Conservation (phyloP, 2,888 invertebrate genomes). For the Sussaba pulchella region DNA sequence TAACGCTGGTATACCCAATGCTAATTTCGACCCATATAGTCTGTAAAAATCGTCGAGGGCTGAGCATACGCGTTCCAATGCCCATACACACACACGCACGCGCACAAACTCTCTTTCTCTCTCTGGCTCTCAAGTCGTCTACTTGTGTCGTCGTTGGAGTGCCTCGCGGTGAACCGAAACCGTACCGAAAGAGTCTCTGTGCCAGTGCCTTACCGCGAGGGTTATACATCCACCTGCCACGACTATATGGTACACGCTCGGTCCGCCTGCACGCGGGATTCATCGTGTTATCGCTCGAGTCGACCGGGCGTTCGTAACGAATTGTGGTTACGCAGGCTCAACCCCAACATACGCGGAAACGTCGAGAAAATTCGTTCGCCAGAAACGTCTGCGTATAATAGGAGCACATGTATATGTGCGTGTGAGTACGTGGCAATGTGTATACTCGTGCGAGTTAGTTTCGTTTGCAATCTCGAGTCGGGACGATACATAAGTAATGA, state of each 20-base stretch:
- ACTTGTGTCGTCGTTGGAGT: slow-evolving; percentile 28
- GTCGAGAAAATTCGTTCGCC: slow-evolving; percentile 43
- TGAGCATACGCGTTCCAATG: slow-evolving; percentile 77
- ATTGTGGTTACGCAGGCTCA: slow-evolving; percentile 56
- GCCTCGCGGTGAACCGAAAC: slow-evolving; percentile 45
- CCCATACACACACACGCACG: background rate
- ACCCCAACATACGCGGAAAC: slow-evolving; percentile 58
- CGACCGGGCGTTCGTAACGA: slow-evolving; percentile 32
- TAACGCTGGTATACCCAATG: slow-evolving; percentile 76
- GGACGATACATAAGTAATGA: slow-evolving; percentile 66
- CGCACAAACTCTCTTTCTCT: slow-evolving; percentile 28
- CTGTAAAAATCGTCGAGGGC: slow-evolving; percentile 74
- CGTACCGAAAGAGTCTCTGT: slow-evolving; percentile 31
- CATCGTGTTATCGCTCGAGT: slow-evolving; percentile 55
- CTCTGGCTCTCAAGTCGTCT: background rate
- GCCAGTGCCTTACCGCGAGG: slow-evolving; percentile 42
- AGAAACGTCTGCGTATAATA: background rate
- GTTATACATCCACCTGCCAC: slow-evolving; percentile 59
- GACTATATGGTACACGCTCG: background rate
- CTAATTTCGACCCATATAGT: slow-evolving; percentile 81
- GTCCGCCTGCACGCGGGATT: slow-evolving; percentile 41
- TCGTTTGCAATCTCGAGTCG: slow-evolving; percentile 55
- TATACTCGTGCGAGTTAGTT: background rate
- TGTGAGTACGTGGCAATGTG: background rate
- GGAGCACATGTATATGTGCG: background rate